Conservation (phyloP, 2,797 vertebrate species). For the Argya squamiceps region DNA sequence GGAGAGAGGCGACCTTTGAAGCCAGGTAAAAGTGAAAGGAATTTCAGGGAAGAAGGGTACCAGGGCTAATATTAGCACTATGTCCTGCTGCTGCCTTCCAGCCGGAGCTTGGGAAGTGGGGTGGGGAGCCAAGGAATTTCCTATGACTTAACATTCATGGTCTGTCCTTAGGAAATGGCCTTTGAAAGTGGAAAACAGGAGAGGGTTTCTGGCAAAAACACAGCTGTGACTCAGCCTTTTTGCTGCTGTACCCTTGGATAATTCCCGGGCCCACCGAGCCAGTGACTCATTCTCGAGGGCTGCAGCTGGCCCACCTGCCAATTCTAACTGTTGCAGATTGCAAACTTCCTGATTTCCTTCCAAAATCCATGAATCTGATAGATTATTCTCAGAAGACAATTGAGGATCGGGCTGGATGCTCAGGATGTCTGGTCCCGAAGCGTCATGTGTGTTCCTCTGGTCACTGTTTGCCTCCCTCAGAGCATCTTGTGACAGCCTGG, state of each 20-base stretch:
- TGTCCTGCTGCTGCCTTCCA: conserved; percentile 13
- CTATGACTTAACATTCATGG: conserved; percentile 28
- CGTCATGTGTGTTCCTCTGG: fast-evolving
- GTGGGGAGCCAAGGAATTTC: conserved; percentile 62
- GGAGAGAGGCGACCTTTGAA: not conserved
- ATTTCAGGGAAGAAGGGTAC: not conserved
- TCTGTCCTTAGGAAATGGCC: conserved; percentile 64
- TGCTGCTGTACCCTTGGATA: not conserved
- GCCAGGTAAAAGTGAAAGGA: conserved; percentile 51
- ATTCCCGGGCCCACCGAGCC: not conserved
- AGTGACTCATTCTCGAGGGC: not conserved
- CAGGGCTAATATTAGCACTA: not conserved
- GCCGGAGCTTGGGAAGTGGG: conserved; percentile 10
- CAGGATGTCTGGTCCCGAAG: not conserved
- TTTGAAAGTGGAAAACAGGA: conserved; percentile 42
- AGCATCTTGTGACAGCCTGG: not conserved
- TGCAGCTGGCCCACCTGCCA: not conserved
- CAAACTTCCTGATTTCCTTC: not conserved
- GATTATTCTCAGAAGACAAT: not conserved
- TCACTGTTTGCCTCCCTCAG: not conserved
- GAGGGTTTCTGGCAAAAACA: conserved; percentile 41
- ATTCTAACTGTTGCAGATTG: not conserved
- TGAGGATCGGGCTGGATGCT: not conserved
- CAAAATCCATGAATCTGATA: not conserved
- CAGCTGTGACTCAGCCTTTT: conserved; percentile 49